Percentiles rank a stretch among this genome's conserved stretches.
Evolutionary conservation across 2,113 vertebrate genomes (phyloP).

Genomic region (Micronycteris hirsuta): DNA sequence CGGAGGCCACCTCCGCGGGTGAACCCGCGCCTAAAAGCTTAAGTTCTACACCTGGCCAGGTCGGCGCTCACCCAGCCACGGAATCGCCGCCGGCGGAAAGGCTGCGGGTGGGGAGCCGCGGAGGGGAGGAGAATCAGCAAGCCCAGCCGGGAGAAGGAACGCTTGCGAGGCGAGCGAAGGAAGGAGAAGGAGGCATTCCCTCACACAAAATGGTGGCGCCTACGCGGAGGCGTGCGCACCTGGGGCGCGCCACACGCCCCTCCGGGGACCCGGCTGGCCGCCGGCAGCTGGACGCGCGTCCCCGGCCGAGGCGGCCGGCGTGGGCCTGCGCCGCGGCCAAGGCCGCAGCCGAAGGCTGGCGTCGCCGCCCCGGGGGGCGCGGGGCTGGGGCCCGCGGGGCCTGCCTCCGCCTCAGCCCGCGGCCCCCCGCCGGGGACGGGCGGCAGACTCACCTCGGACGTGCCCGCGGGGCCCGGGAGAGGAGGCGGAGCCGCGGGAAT

Average conservation of each 20-base stretch:
- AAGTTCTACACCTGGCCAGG: neutral
- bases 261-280: neutral
- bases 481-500: constrained; percentile 69
- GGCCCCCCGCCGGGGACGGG: neutral
- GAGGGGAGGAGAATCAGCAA: neutral
- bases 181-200: neutral
- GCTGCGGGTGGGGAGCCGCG: neutral
- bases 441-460: constrained; percentile 49
- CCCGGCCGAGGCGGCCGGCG: neutral
- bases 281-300: neutral
- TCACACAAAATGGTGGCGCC: constrained; percentile 68
- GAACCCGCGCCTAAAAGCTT: neutral
- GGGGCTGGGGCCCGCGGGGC: neutral
- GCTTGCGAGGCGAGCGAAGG: neutral
- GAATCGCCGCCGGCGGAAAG: neutral
- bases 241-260: constrained; percentile 5
- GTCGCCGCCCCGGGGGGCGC: neutral
- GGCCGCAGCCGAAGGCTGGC: no score
- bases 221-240: constrained; percentile 30
- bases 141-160: neutral
- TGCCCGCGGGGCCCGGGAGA: neutral
- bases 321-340: neutral
- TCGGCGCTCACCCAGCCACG: neutral
- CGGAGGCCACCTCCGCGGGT: neutral
- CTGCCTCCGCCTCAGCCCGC: neutral